These are phyloP conservation scores for Misgurnus anguillicaudatus DNA, from an alignment of 2,113 vertebrate species.

Conservation along the genomic window DNA sequence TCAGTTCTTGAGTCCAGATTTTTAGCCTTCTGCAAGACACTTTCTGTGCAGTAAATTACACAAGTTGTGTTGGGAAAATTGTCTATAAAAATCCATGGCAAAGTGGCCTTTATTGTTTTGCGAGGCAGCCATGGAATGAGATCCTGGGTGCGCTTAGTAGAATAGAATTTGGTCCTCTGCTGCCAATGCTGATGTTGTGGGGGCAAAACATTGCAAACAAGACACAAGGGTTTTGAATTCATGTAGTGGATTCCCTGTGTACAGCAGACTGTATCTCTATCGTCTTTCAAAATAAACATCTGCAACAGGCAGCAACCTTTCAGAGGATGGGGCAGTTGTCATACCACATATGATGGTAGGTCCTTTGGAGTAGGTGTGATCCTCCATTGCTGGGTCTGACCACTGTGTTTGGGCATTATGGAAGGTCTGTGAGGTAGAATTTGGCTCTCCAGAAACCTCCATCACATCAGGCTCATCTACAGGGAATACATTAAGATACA, in stretches of 20 bases:
- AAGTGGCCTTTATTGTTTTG: neutral
- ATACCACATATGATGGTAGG: too few species aligned
- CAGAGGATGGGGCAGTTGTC: neutral
- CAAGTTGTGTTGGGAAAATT: neutral
- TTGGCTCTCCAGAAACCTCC: neutral
- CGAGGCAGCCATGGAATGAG: neutral
- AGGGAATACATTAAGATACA: constrained; percentile 7
- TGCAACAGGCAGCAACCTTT: neutral
- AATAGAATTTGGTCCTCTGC: too few species aligned
- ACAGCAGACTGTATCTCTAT: neutral
- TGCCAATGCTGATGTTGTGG: too few species aligned
- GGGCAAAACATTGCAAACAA: neutral
- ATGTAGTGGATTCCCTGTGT: neutral
- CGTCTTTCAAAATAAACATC: neutral
- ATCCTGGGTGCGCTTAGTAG: neutral
- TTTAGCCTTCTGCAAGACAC: too few species aligned
- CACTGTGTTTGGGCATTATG: too few species aligned
- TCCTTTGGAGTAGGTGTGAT: too few species aligned
- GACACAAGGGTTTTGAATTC: constrained; percentile 1
- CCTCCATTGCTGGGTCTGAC: too few species aligned
- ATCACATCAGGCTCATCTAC: neutral
- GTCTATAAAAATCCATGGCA: neutral
- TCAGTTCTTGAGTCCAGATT: too few species aligned
- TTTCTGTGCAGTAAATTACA: too few species aligned
- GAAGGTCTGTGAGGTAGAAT: too few species aligned